Percentiles rank a stretch among this genome's conserved stretches.
Evolutionary conservation across 2,113 vertebrate species (phyloP).

Genomic region (Panthera tigris): DNA sequence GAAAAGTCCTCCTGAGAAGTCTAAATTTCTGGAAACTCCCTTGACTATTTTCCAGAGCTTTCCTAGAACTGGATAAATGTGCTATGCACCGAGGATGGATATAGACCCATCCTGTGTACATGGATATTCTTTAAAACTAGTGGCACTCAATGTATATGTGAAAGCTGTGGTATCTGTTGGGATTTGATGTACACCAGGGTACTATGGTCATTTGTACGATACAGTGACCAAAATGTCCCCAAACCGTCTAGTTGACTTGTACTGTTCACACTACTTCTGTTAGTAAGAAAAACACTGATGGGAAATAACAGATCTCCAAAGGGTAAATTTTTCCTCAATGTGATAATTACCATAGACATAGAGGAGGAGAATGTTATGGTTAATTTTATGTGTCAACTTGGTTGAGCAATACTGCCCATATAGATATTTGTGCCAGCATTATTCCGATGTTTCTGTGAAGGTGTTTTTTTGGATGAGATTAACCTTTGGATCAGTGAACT

Average conservation of each 20-base stretch:
- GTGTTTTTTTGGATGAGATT: not conserved
- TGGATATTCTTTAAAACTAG: not conserved
- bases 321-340: not conserved
- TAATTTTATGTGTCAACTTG: not conserved
- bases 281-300: not conserved
- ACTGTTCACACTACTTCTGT: not conserved
- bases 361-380: not conserved
- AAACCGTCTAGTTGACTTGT: not conserved
- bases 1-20: not conserved
- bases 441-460: not conserved
- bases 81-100: not conserved
- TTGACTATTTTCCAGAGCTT: not conserved
- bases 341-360: not conserved
- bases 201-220: not conserved
- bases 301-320: not conserved
- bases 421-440: not conserved
- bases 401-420: not conserved
- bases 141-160: not conserved
- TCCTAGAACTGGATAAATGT: not conserved
- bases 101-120: rapidly evolving
- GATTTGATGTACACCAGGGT: not conserved
- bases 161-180: not conserved
- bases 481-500: not conserved
- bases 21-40: not conserved
- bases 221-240: not conserved